Percentiles rank a stretch among this genome's conserved stretches.
Conservation (phyloP, 1,140 invertebrate genomes). For the Macrocentrus cingulum region DNA sequence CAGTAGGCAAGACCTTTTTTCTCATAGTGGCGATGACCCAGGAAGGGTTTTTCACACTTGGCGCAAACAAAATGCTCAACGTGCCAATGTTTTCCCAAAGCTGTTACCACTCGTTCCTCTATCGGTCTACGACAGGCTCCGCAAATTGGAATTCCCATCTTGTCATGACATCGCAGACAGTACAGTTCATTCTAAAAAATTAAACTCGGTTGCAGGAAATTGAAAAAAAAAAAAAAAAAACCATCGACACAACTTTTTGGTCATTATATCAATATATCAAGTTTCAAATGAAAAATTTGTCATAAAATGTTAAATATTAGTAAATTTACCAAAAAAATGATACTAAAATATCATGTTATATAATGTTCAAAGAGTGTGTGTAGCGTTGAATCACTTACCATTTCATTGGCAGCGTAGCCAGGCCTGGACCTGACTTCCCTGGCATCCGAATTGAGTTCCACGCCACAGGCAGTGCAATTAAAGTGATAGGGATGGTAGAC, state of each 20-base stretch:
- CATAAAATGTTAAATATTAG: too few species aligned
- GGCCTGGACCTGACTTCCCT: constrained; percentile 90
- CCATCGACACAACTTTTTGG: too few species aligned
- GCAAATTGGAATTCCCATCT: constrained; percentile 98
- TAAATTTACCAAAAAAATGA: too few species aligned
- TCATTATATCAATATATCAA: too few species aligned
- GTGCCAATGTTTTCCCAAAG: constrained; percentile 99
- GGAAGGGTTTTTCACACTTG: constrained; percentile 99
- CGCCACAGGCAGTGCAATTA: constrained; percentile 90
- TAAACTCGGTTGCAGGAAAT: neutral
- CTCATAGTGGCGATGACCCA: constrained; percentile 98
- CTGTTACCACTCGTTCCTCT: constrained; percentile 94
- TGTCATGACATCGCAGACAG: constrained; percentile 97
- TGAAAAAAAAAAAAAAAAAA: constrained; percentile 10
- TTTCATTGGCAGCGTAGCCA: constrained; percentile 87
- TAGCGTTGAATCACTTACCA: too few species aligned
- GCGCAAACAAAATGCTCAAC: constrained; percentile 99
- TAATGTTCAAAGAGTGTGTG: too few species aligned
- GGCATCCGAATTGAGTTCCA: constrained; percentile 86
- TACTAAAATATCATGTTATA: too few species aligned
- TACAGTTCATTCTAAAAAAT: constrained; percentile 85
- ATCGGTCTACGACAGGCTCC: constrained; percentile 95
- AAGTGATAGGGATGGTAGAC: constrained; percentile 99
- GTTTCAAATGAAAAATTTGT: too few species aligned
- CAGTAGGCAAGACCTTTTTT: constrained; percentile 98